phyloP scores from a whole-genome alignment of 2,113 vertebrate genomes.

The Eleginops maclovinus region DNA sequence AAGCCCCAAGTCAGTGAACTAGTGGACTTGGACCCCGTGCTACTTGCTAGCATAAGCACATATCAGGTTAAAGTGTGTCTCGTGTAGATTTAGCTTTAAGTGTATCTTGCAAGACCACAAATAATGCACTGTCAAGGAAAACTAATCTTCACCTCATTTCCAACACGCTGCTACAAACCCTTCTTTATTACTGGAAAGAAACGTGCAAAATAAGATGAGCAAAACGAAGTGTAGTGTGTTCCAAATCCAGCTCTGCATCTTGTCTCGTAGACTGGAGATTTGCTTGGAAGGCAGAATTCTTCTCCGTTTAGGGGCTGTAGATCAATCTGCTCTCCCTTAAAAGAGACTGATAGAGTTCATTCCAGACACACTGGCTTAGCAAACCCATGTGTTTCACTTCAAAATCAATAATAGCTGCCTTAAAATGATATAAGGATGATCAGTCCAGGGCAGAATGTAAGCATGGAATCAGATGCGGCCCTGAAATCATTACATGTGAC shows the following conservation, averaged over 20 bases:
- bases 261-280: constrained; percentile 24
- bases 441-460: constrained; percentile 37
- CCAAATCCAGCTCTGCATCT: constrained; percentile 13
- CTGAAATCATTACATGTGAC: constrained; percentile 68
- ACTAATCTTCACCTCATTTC: neutral
- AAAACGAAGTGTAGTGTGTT: neutral
- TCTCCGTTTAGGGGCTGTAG: constrained; percentile 38
- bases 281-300: constrained; percentile 54
- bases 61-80: constrained; percentile 14
- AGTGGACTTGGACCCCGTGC: constrained; percentile 24
- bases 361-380: constrained; percentile 73
- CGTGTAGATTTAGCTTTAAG: constrained; percentile 11
- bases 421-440: constrained; percentile 74
- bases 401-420: constrained; percentile 71
- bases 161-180: neutral
- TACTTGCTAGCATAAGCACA: constrained; percentile 21
- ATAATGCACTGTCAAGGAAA: too few relatives aligned
- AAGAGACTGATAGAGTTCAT: constrained; percentile 69
- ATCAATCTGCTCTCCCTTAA: constrained; percentile 64
- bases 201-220: neutral
- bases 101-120: constrained; percentile 16
- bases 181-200: constrained; percentile 6
- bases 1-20: constrained; percentile 19
- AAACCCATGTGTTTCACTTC: constrained; percentile 59
- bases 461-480: constrained; percentile 43